Percentiles rank a stretch among this genome's conserved stretches.
Evolutionary conservation across 2,113 vertebrate species (phyloP).

Genomic region (Oryzias melastigma): DNA sequence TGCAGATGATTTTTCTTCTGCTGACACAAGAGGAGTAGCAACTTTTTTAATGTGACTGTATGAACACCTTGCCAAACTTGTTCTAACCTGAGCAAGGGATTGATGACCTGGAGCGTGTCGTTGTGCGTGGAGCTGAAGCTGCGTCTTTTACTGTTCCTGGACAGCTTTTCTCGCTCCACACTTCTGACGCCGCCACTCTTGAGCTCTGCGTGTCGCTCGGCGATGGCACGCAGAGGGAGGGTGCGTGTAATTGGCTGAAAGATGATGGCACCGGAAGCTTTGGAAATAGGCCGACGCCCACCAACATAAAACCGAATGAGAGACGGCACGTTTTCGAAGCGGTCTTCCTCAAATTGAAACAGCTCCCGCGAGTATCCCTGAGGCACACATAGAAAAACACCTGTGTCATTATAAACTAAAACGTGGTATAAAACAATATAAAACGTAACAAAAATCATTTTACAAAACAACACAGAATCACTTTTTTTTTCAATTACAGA

Average conservation of each 20-base stretch:
- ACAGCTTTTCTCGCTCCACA: constrained; percentile 6
- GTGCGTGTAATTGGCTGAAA: constrained; percentile 78
- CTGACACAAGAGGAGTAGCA: no score
- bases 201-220: constrained; percentile 52
- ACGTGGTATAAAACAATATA: no score
- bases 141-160: constrained; percentile 63
- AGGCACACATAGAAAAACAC: constrained; percentile 8
- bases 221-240: constrained; percentile 75
- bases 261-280: constrained; percentile 80
- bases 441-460: no score
- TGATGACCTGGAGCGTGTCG: constrained; percentile 44
- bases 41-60: no score
- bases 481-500: no score
- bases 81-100: constrained; percentile 63
- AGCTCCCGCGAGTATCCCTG: constrained; percentile 81
- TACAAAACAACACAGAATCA: no score
- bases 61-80: not conserved
- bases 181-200: constrained; percentile 6
- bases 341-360: constrained; percentile 88
- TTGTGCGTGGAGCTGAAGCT: constrained; percentile 65
- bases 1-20: no score
- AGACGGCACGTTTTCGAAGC: constrained; percentile 82
- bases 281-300: constrained; percentile 75
- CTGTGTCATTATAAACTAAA: not conserved
- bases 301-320: constrained; percentile 83